Evolutionary conservation across 2,888 invertebrate genomes (phyloP), one percentile per base, ranked within the genome.

Genomic region (Pristionchus exspectatus): DNA sequence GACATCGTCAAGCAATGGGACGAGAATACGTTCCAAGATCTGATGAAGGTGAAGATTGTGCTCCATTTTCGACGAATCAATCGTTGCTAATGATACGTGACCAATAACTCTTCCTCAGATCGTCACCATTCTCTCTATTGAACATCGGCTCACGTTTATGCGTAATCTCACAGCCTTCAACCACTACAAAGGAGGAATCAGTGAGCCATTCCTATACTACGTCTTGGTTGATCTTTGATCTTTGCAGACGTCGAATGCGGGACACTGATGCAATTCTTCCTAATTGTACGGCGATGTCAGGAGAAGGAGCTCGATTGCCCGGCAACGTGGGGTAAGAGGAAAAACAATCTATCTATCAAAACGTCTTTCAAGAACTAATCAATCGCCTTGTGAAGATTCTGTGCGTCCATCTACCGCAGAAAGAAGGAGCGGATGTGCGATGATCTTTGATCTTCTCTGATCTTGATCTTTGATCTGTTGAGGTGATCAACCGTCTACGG

Each of bases 391-490:
- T 74, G 18, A 74, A 74, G 33, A 21, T 74, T 18, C 74, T 74
- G 2, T 38, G 38, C 74, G 18, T 4, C 12, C 3, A 38, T 27
- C 30, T 74, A 33, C 74, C 74, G 18, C 12, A 74, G 74, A 38
- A 74, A 18, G 74, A 74, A 18, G 74, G 21, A 12, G 30, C 33
- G 2, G 33, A 30, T 30, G 74, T 74, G 30, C 30, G 74, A 9
- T 21, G 7, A 33, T 33, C 74, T 7, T n/a, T 14, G 38, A 69
- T 69, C n/a, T 27, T 74, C 18, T 9, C 16, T 74, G 38, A 74
- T 74, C 18, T 72, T 74, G 74, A 74, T 33, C 74, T 74, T 33
- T 74, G 38, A 74, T 74, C 74, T 74, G 21, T 33, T 14, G 69
- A 38, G 38, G 74, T 74, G 66, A 27, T 66, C 66, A 66, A 66